Base-by-base conservation (phyloP, 37 sponge, comb jelly and placozoan species). In the Axinella damicornis region DNA sequence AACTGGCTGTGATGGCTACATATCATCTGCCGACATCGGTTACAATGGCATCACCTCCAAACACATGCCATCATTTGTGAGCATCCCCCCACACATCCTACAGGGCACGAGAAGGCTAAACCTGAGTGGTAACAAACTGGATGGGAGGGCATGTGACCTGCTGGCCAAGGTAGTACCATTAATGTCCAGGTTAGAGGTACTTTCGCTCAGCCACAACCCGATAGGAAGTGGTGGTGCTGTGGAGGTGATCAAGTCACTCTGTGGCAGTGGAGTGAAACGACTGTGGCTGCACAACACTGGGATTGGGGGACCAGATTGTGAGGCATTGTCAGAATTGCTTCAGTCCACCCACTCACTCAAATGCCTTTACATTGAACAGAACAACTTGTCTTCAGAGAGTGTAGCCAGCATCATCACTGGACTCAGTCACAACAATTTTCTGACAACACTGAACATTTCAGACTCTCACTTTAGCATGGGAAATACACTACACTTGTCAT, bases 171-270 rank as follows among this genome's bases (percentile, higher is more conserved):
- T 14, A 30, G 68, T 67, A 32, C 68, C 27, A 34, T 33, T 14
- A 34, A 67, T 67, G 68, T 34, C 68, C 27, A 33, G 68, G 27
- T 34, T 67, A 33, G 68, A 67, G 68, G 33, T 1, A 2, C 68
- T 67, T 19, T 36, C 12, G 41, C 53, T 73, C 22, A 39, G 74
- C 17, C 5, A 39, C 24, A 73, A 73, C 55, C 28, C 55, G 35
- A 73, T 73, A 38, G 74, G 74, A 41, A 34, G 74, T 73, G 74
- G 74, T 24, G 74, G 53, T 21, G 74, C 74, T 53, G 55, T 73
- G 41, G 41, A 73, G 55, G 41, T 73, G 68, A 34, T 67, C 33
- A 33, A 30, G 32, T 12, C 68, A 33, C 68, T 67, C 27, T 34
- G 32, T 34, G 32, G 68, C 68, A 67, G 68, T 31, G 32, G 32